A percentile compares a stretch with the other conserved stretches of the same genome.
These are phyloP conservation scores for Eutrigla gurnardus DNA, from an alignment of 2,797 vertebrate genomes.

Conservation along the genomic window DNA sequence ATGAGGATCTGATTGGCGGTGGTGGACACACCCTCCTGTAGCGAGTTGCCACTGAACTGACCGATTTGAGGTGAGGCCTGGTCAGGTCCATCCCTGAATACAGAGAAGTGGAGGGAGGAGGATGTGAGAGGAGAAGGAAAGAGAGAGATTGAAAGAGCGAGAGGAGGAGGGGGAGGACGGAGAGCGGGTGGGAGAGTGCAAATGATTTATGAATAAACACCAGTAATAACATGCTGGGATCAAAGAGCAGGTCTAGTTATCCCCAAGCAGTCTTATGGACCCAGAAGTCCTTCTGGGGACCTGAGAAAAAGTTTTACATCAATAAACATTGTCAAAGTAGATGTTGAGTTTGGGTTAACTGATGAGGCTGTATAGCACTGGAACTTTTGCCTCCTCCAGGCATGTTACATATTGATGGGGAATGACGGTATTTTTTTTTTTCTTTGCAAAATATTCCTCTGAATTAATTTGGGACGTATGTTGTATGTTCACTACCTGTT, in stretches of 20 bases:
- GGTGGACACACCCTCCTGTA: conserved; percentile 92
- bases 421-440: background rate
- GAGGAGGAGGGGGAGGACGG: background rate
- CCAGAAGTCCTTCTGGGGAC: conserved; percentile 23
- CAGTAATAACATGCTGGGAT: conserved; percentile 48
- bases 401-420: conserved; percentile 36
- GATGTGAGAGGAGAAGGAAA: background rate
- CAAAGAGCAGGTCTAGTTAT: conserved; percentile 57
- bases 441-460: background rate
- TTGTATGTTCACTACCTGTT: no score
- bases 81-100: conserved; percentile 94
- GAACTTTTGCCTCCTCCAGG: conserved; percentile 34
- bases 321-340: conserved; percentile 42
- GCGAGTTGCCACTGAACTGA: conserved; percentile 94
- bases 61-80: conserved; percentile 95
- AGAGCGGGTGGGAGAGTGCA: background rate
- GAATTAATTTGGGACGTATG: background rate
- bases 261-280: conserved; percentile 28
- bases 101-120: background rate
- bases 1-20: conserved; percentile 97
- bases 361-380: conserved; percentile 8
- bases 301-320: conserved; percentile 48
- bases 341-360: conserved; percentile 31
- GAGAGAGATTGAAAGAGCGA: background rate
- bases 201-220: conserved; percentile 52